These are phyloP conservation scores for Drosophila micromelanica DNA, from an alignment of 1,140 invertebrate genomes.

Conservation along the genomic window DNA sequence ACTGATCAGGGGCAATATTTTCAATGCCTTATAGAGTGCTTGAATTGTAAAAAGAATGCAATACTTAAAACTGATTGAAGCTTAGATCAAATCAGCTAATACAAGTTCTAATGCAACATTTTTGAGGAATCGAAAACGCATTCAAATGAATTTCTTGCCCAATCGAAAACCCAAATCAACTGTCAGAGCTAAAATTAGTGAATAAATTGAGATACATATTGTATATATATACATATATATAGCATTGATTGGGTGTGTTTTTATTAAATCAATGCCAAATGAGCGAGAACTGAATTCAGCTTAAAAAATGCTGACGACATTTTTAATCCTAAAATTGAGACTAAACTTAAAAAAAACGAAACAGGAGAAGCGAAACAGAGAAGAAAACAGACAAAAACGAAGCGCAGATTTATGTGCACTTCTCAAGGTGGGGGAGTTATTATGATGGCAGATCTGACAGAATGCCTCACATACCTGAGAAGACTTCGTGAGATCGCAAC, in stretches of 20 bases:
- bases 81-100: background rate
- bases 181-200: constrained; percentile 65
- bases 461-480: constrained; percentile 40
- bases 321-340: constrained; percentile 82
- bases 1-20: constrained; percentile 43
- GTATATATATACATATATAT: background rate
- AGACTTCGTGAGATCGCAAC: constrained; percentile 73
- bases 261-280: constrained; percentile 71
- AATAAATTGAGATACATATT: constrained; percentile 17
- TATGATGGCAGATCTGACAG: constrained; percentile 18
- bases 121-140: constrained; percentile 16
- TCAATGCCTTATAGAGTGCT: constrained; percentile 23
- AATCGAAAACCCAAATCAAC: constrained; percentile 74
- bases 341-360: constrained; percentile 46
- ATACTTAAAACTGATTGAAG: background rate
- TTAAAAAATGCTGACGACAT: constrained; percentile 81
- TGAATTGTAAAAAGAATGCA: constrained; percentile 10
- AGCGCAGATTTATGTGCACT: constrained; percentile 49
- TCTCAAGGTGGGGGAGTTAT: constrained; percentile 58
- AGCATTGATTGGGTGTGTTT: constrained; percentile 36
- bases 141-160: constrained; percentile 38
- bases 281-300: constrained; percentile 57
- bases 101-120: constrained; percentile 3
- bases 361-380: background rate
- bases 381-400: constrained; percentile 17